A percentile compares a stretch with the other conserved stretches of the same genome.
These are phyloP conservation scores for Branchinecta lynchi DNA, from an alignment of 1,140 invertebrate genomes.

Conservation along the genomic window DNA sequence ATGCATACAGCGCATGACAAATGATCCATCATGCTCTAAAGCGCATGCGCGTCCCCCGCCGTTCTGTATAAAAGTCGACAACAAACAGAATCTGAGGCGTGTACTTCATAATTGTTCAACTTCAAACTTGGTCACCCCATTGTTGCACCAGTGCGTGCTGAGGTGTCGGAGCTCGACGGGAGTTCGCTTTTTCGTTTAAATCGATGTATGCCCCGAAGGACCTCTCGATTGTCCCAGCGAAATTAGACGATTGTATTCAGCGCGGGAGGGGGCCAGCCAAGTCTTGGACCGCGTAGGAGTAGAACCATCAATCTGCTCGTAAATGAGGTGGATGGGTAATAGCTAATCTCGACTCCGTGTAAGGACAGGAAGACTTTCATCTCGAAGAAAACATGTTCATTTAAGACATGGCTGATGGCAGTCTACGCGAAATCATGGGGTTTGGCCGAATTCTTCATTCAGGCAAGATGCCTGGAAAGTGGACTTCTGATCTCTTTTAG, in stretches of 20 bases:
- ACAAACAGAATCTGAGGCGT: conserved; percentile 6
- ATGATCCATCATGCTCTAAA: not conserved
- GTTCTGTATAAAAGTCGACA: conserved; percentile 7
- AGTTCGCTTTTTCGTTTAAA: conserved; percentile 7
- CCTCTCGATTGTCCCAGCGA: conserved; percentile 6
- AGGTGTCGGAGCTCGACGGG: not conserved
- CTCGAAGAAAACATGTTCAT: conserved; percentile 1
- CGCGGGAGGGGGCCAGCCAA: not conserved
- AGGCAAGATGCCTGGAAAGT: no score
- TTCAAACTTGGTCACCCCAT: not conserved
- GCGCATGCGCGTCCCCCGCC: not conserved
- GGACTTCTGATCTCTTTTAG: no score
- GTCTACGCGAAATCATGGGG: no score
- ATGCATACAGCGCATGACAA: conserved; percentile 2
- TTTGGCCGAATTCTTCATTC: no score
- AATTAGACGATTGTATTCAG: conserved; percentile 7
- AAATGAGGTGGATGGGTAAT: not conserved
- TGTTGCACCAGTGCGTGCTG: not conserved
- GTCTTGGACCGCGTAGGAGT: not conserved
- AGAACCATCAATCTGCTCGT: not conserved
- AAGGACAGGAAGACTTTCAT: not conserved
- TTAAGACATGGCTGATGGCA: not conserved
- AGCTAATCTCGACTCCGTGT: not conserved
- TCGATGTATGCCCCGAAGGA: not conserved
- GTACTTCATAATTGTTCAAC: not conserved